Base-by-base conservation (phyloP, 2,113 vertebrate genomes). In the Hucho hucho region DNA sequence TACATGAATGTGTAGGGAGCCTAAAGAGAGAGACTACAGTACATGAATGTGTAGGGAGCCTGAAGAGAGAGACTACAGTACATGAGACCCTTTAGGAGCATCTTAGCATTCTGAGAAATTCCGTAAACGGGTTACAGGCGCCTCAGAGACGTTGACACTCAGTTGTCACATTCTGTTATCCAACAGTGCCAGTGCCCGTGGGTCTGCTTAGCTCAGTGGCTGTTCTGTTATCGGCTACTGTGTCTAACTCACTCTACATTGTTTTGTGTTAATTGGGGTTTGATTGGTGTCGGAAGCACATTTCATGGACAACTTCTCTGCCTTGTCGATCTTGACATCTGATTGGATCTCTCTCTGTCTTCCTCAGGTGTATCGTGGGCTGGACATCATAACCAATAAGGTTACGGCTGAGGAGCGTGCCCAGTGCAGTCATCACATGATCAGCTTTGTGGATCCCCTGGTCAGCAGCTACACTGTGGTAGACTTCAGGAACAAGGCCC, bases 311-410 rank as follows among this genome's bases (percentile, higher is more conserved):
- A 53, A 53, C 49, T 53, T 14, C 14, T 26, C 64, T 29, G 37
- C 9, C 9, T 43, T 43, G 9, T 26, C 5, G 24, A 32, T 4
- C 6, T 6, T 6, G 67, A 14, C 6, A 20, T 24, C 32, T 87
- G 26, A 75, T 43, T 75, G 69, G 9, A 74, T 64, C 13, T 66
- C 72, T 70, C 71, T 70, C 69, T n/a, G 78, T 4, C 14, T 68
- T 9, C 74, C 49, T 6, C 87, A 99, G 97, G 95, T 99, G 65
- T 99, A 99, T 83, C 91, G 95, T 70, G 97, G 97, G 25, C 91
- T 99, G 72, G 95, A 99, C 85, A 96, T 99, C 86, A 95, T 98
- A 89, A 99, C 98, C 28, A 99, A 99, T 85, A 99, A 99, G 83
- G 96, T 97, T 75, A 96, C 95, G 4, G 69, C 77, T 0, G 93